Evolutionary conservation across 2,888 invertebrate species (phyloP).

Genomic region (Epinotia nisella): DNA sequence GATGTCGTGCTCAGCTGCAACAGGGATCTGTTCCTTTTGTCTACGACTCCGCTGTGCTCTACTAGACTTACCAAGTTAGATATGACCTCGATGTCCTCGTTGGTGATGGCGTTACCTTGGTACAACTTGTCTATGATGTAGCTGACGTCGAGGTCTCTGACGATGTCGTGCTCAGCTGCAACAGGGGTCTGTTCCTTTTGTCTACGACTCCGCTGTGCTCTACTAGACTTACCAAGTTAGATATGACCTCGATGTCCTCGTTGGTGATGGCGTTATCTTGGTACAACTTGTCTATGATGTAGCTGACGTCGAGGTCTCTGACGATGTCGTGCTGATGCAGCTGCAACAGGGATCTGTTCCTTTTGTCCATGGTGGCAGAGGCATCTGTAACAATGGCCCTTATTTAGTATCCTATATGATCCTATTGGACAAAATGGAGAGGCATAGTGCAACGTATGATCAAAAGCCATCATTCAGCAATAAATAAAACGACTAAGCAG

Average conservation of each 20-base stretch:
- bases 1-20: conserved; percentile 74
- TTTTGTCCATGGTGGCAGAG: conserved; percentile 69
- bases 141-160: conserved; percentile 77
- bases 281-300: conserved; percentile 76
- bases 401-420: background rate
- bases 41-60: conserved; percentile 51
- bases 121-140: conserved; percentile 77
- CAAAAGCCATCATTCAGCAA: too few relatives aligned
- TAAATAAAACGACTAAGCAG: too few relatives aligned
- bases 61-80: conserved; percentile 60
- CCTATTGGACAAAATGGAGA: too few relatives aligned
- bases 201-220: conserved; percentile 59
- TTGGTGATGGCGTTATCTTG: conserved; percentile 69
- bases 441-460: too few relatives aligned
- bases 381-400: conserved; percentile 64
- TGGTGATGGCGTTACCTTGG: conserved; percentile 69
- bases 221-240: conserved; percentile 59
- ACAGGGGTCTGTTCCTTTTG: conserved; percentile 65
- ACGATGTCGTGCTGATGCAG: conserved; percentile 75
- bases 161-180: conserved; percentile 74
- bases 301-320: conserved; percentile 76
- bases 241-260: conserved; percentile 69
- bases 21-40: conserved; percentile 67
- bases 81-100: conserved; percentile 69
- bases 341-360: conserved; percentile 69